phyloP scores from a whole-genome alignment of 2,888 invertebrate species.

The Heliconius ismenius region DNA sequence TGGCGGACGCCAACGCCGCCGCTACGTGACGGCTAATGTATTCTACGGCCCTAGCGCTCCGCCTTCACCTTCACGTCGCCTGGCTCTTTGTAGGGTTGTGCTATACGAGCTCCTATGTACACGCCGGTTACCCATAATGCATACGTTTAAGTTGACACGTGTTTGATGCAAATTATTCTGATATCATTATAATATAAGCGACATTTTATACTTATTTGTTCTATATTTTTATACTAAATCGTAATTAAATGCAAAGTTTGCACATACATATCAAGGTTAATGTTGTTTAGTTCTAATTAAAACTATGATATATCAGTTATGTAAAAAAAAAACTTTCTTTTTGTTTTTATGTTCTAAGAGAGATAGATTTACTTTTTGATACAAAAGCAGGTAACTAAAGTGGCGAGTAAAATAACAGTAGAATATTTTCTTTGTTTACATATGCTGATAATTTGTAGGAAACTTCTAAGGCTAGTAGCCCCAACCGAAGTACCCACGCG shows the following conservation, averaged over 20 bases:
- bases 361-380: background rate
- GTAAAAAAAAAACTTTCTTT: background rate
- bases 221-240: background rate
- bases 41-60: constrained; percentile 69
- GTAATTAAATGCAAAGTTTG: background rate
- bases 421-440: background rate
- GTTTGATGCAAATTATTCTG: constrained; percentile 42
- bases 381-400: no score
- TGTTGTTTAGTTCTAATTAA: background rate
- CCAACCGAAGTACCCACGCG: constrained; percentile 52
- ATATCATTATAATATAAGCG: background rate
- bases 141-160: constrained; percentile 41
- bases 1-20: constrained; percentile 70
- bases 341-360: background rate
- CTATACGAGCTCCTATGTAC: constrained; percentile 34
- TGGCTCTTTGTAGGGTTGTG: constrained; percentile 57
- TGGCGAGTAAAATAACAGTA: background rate
- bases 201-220: constrained; percentile 1
- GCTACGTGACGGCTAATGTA: constrained; percentile 74
- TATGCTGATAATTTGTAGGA: constrained; percentile 4
- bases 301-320: background rate
- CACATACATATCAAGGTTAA: background rate
- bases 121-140: constrained; percentile 45
- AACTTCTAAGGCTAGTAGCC: constrained; percentile 15
- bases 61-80: constrained; percentile 62